Evolutionary conservation across 2,797 vertebrate species (phyloP).

Genomic region (Tarsius wallacei): DNA sequence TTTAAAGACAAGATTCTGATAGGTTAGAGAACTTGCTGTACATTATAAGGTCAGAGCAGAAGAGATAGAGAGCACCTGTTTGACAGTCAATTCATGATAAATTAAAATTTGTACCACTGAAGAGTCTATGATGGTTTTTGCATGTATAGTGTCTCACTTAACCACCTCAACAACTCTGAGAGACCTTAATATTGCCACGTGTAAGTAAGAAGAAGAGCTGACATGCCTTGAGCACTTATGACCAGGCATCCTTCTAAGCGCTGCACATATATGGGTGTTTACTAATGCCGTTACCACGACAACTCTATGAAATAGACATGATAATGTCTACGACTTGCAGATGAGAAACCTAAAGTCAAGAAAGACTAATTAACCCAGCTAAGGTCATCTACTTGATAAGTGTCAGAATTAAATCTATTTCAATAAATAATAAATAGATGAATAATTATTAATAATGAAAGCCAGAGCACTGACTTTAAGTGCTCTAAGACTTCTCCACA

Average conservation of each 20-base stretch:
- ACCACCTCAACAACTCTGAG: not conserved
- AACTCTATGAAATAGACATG: not conserved
- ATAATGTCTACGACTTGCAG: not conserved
- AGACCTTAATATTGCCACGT: not conserved
- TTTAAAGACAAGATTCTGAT: not conserved
- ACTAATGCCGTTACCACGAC: not conserved
- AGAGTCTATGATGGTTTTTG: not conserved
- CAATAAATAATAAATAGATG: no score
- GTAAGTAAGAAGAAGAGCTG: not conserved
- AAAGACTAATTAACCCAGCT: not conserved
- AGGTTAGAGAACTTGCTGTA: not conserved
- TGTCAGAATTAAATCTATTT: not conserved
- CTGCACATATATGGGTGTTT: accelerated
- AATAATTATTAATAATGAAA: no score
- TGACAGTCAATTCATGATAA: not conserved
- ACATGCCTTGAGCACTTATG: not conserved
- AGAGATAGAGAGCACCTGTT: not conserved
- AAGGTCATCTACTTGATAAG: not conserved
- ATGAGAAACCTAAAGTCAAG: not conserved
- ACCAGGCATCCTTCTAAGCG: not conserved
- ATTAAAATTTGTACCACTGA: conserved; percentile 4
- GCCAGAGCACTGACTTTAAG: not conserved
- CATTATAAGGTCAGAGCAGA: not conserved
- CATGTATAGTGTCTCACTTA: not conserved
- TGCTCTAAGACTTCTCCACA: not conserved